Evolutionary conservation across 2,797 vertebrate species (phyloP).

Genomic region (Fratercula arctica): DNA sequence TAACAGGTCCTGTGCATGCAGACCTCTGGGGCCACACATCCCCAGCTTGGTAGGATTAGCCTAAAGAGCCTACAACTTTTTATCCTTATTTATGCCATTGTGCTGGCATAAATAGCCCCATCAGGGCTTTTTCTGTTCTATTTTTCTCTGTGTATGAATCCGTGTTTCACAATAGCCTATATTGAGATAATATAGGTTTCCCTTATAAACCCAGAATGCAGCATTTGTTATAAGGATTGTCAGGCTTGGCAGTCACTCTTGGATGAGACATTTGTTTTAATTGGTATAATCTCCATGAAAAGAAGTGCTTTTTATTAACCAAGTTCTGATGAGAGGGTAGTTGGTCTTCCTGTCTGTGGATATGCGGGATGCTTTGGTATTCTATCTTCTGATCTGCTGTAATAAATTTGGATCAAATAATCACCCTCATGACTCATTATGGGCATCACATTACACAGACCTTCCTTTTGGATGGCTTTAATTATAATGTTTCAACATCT

Average conservation of each 20-base stretch:
- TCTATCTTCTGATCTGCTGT: not conserved
- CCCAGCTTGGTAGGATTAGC: not conserved
- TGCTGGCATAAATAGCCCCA: not conserved
- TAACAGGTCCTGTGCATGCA: not conserved
- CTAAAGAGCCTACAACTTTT: not conserved
- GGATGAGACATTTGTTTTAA: slow-evolving; percentile 38
- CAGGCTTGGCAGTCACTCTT: slow-evolving; percentile 28
- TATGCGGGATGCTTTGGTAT: not conserved
- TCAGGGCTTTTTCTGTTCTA: not conserved
- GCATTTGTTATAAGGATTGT: not conserved
- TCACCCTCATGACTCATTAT: slow-evolving; percentile 35
- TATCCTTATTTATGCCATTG: not conserved
- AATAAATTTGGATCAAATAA: slow-evolving; percentile 42
- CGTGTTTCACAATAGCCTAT: slow-evolving; percentile 27
- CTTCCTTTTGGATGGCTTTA: slow-evolving; percentile 21
- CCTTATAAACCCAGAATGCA: slow-evolving; percentile 31
- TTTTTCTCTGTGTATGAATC: not conserved
- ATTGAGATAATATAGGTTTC: slow-evolving; percentile 20
- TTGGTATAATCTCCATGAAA: slow-evolving; percentile 13
- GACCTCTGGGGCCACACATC: not conserved
- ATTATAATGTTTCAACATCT: slow-evolving; percentile 14
- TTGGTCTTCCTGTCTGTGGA: slow-evolving; percentile 13
- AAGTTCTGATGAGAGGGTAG: slow-evolving; percentile 29
- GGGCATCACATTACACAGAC: not conserved
- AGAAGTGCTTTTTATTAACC: slow-evolving; percentile 48